Evolutionary conservation across 2,888 invertebrate genomes (phyloP).

Genomic region (Pristionchus exspectatus): DNA sequence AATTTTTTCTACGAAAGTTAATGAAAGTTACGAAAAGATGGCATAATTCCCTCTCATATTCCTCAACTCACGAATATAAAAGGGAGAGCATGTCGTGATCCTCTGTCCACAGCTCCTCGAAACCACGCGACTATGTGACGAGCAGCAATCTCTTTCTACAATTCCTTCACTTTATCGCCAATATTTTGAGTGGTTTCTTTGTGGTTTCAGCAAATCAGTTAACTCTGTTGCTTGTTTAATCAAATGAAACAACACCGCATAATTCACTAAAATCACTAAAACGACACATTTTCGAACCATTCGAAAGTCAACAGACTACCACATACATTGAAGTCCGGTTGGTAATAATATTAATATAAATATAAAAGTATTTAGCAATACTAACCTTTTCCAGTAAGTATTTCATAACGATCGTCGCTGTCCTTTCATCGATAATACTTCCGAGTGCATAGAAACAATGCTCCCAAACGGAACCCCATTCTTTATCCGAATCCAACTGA

Average conservation of each 20-base stretch:
- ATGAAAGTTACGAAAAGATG: too few relatives aligned
- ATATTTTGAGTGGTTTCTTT: too few relatives aligned
- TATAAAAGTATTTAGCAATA: neutral
- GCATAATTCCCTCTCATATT: too few relatives aligned
- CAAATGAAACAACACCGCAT: too few relatives aligned
- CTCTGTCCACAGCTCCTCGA: neutral
- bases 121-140: neutral
- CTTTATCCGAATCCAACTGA: neutral
- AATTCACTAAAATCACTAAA: too few relatives aligned
- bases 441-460: neutral
- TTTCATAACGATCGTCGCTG: neutral
- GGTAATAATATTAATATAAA: too few relatives aligned
- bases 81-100: neutral
- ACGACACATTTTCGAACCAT: too few relatives aligned
- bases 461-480: neutral
- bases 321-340: too few relatives aligned
- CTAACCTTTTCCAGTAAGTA: neutral
- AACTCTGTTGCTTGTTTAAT: too few relatives aligned
- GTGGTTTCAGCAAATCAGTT: too few relatives aligned
- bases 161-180: neutral
- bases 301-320: too few relatives aligned
- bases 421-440: neutral
- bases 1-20: too few relatives aligned
- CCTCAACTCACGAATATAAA: neutral
- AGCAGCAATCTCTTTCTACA: neutral